Evolutionary conservation across 2,113 vertebrate genomes (phyloP).

Genomic region (Solenodon paradoxus): DNA sequence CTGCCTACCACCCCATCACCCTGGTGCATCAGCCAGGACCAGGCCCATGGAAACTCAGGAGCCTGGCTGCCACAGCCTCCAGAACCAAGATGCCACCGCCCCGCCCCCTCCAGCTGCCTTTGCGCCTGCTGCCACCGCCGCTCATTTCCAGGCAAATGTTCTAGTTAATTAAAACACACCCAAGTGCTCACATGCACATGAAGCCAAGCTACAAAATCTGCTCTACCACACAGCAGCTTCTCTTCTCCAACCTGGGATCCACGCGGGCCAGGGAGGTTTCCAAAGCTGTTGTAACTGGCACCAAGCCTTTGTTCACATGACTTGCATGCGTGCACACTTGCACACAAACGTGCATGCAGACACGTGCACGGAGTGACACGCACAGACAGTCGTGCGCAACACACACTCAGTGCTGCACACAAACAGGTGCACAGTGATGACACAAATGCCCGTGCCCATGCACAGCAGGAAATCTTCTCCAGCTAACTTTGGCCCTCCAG

Average conservation of each 20-base stretch:
- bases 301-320: accelerated
- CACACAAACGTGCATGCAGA: background rate
- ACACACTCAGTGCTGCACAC: background rate
- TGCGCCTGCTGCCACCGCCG: slow-evolving; percentile 67
- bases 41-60: background rate
- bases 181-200: slow-evolving; percentile 67
- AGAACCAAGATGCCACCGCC: background rate
- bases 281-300: background rate
- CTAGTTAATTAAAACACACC: slow-evolving; percentile 80
- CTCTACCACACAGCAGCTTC: slow-evolving; percentile 28
- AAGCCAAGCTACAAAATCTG: slow-evolving; percentile 67
- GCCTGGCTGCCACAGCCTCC: background rate
- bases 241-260: background rate
- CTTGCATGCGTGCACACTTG: background rate
- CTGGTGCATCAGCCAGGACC: background rate
- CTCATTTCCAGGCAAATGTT: slow-evolving; percentile 79
- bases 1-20: background rate
- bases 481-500: background rate
- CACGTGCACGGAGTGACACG: accelerated
- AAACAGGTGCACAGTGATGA: accelerated
- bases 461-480: background rate
- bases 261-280: background rate
- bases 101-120: slow-evolving; percentile 68
- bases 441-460: accelerated
- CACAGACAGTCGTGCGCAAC: accelerated